Conservation (phyloP, 2,797 vertebrate genomes). For the Coregonus sp. region DNA sequence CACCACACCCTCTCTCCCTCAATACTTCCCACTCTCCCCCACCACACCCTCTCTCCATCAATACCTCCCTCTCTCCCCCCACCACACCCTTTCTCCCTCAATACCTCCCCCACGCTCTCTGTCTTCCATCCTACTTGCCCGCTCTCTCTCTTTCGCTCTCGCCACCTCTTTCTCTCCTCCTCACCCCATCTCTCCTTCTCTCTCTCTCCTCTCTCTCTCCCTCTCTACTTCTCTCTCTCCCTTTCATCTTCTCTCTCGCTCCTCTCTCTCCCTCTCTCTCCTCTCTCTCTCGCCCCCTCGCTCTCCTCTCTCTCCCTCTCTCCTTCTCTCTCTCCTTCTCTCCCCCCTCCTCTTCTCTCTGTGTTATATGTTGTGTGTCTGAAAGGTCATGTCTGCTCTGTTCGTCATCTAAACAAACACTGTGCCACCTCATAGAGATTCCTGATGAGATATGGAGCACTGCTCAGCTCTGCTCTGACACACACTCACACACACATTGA, state of each 20-base stretch:
- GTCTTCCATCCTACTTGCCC: no score
- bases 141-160: no score
- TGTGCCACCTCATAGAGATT: constrained; percentile 63
- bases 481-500: no score
- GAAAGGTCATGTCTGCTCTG: constrained; percentile 80
- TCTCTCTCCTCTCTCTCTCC: constrained; percentile 8
- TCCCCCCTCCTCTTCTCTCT: neutral
- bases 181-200: constrained; percentile 22
- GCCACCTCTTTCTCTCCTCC: constrained; percentile 8
- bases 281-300: no score
- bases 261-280: no score
- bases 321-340: constrained; percentile 2
- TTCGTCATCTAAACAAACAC: constrained; percentile 80
- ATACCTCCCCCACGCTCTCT: no score
- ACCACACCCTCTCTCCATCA: no score
- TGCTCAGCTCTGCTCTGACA: constrained; percentile 27
- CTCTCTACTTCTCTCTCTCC: no score
- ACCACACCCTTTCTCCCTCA: no score
- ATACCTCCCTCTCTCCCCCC: no score
- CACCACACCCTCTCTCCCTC: constrained; percentile 36
- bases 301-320: neutral
- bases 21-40: neutral
- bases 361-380: constrained; percentile 27
- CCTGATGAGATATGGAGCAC: constrained; percentile 17
- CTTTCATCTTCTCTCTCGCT: no score